phyloP scores from a whole-genome alignment of 2,113 vertebrate species.

The Nannobrachium achirus region DNA sequence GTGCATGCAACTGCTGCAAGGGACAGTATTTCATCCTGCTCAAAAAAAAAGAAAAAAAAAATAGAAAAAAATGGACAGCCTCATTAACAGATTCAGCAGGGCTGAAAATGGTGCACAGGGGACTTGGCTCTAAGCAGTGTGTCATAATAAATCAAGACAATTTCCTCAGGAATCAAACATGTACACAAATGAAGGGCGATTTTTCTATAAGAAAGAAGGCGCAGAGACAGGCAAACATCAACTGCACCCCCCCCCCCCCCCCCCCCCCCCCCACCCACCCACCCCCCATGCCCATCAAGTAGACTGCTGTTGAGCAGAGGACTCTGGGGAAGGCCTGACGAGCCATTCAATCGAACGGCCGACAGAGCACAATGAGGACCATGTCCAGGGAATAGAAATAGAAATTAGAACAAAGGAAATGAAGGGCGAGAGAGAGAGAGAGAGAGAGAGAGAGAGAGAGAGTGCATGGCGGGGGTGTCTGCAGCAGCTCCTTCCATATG shows the following conservation, averaged over 20 bases:
- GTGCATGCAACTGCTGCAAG: not conserved
- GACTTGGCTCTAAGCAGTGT: constrained; percentile 1
- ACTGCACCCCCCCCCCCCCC: constrained; percentile 25
- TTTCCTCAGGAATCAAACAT: constrained; percentile 34
- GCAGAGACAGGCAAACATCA: constrained; percentile 30
- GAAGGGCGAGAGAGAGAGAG: constrained; percentile 8
- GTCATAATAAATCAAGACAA: constrained; percentile 26
- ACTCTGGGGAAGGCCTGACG: constrained; percentile 57
- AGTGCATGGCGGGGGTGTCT: constrained; percentile 40
- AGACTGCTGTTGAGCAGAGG: constrained; percentile 38
- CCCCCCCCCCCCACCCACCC: constrained; percentile 33
- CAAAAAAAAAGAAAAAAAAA: no score
- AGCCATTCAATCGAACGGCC: constrained; percentile 55
- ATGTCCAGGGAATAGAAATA: constrained; percentile 68
- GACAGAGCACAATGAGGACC: constrained; percentile 61
- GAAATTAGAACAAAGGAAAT: constrained; percentile 72
- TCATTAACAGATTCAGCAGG: constrained; percentile 10
- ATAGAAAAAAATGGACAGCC: not conserved
- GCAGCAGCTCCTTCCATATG: constrained; percentile 23
- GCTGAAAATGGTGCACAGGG: not conserved
- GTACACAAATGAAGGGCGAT: constrained; percentile 17
- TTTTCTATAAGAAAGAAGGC: constrained; percentile 11
- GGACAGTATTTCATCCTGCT: not conserved
- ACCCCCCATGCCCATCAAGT: not conserved
- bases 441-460: not conserved